A percentile compares a stretch with the other conserved stretches of the same genome.
Conservation (phyloP, 2,797 vertebrate species). For the Huso huso region DNA sequence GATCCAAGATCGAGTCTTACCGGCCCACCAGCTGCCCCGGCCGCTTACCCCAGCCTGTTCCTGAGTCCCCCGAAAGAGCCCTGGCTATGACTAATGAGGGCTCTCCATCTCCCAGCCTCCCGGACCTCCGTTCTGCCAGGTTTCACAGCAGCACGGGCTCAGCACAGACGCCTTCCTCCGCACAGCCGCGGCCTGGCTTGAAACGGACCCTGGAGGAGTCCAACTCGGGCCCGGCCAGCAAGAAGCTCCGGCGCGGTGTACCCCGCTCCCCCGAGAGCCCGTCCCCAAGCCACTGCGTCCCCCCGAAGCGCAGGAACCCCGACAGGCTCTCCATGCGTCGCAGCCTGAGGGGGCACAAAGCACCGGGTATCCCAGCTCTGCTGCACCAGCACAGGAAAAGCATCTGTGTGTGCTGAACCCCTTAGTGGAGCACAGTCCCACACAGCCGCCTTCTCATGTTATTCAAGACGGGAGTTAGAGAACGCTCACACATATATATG, state of each 20-base stretch:
- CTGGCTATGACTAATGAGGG: constrained; percentile 17
- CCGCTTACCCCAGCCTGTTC: constrained; percentile 6
- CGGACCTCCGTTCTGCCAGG: not conserved
- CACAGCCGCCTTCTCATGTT: constrained; percentile 10
- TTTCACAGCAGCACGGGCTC: constrained; percentile 27
- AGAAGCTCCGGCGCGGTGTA: constrained; percentile 50
- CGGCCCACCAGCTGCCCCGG: constrained; percentile 11
- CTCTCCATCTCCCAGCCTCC: not conserved
- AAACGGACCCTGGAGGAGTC: constrained; percentile 74
- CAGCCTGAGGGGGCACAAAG: constrained; percentile 73
- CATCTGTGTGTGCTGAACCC: constrained; percentile 78
- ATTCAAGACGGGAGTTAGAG: not conserved
- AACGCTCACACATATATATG: not conserved
- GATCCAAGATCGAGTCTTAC: constrained; percentile 28
- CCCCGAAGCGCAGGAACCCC: constrained; percentile 49
- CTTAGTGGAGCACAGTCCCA: not conserved
- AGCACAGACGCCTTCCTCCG: constrained; percentile 45
- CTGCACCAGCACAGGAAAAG: constrained; percentile 80
- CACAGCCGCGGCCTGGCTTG: constrained; percentile 43
- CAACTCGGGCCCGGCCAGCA: constrained; percentile 54
- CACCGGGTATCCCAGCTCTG: constrained; percentile 54
- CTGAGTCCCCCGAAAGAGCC: constrained; percentile 2
- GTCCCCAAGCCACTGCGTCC: constrained; percentile 37
- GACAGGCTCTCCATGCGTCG: constrained; percentile 58
- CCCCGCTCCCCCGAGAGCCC: constrained; percentile 29